Conservation (phyloP, 2,113 vertebrate species). For the Anoura caudifer region DNA sequence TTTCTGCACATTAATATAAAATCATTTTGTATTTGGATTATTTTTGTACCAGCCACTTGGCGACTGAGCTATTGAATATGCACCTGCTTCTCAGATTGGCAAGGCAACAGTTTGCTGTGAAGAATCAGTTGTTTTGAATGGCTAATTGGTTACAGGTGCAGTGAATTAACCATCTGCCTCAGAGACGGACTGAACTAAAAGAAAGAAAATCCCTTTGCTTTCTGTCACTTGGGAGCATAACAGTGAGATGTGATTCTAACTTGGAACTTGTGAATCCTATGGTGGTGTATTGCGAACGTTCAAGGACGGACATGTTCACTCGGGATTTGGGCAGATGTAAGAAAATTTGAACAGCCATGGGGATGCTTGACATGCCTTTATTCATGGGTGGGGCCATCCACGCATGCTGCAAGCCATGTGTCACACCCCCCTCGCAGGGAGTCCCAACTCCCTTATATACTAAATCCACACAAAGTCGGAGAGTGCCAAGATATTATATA, state of each 20-base stretch:
- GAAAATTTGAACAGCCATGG: no score
- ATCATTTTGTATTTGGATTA: constrained; percentile 71
- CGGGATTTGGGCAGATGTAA: no score
- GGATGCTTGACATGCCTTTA: no score
- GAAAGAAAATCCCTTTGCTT: constrained; percentile 42
- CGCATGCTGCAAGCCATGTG: no score
- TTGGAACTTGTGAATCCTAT: background rate
- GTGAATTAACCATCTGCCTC: constrained; percentile 76
- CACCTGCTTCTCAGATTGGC: constrained; percentile 79
- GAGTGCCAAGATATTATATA: no score
- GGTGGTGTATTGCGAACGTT: no score
- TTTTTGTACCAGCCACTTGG: constrained; percentile 69
- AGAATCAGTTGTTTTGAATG: constrained; percentile 77
- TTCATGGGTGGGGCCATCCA: no score
- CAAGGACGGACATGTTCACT: no score
- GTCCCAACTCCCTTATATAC: no score
- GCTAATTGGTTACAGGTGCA: constrained; percentile 84
- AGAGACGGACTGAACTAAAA: constrained; percentile 54
- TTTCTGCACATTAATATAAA: constrained; percentile 59
- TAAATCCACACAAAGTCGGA: no score
- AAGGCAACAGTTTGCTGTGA: constrained; percentile 77
- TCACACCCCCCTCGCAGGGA: no score
- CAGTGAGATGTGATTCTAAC: background rate
- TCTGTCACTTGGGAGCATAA: constrained; percentile 46
- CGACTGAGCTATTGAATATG: constrained; percentile 66